Percentiles rank a stretch among this genome's conserved stretches.
These are phyloP conservation scores for Darevskia nairensis DNA, from an alignment of 2,797 vertebrate species.

Conservation along the genomic window DNA sequence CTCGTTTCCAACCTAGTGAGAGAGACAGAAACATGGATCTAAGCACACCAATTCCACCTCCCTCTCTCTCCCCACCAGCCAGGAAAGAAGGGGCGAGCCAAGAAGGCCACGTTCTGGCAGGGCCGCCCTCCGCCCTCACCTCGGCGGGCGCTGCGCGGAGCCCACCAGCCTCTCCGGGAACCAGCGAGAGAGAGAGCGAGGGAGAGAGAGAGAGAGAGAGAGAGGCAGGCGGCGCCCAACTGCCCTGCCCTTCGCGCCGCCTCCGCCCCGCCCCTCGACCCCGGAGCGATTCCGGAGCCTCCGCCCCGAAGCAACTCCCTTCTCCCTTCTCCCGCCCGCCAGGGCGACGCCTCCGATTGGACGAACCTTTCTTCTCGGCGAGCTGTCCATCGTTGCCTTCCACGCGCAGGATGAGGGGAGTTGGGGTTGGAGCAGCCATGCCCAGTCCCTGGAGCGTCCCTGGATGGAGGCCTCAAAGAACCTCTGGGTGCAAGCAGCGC, in stretches of 20 bases:
- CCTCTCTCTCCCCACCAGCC: too few species aligned
- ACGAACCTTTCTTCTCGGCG: fast-evolving
- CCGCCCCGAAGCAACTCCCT: background rate
- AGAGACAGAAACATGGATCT: too few species aligned
- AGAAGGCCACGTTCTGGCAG: too few species aligned
- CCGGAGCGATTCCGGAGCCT: background rate
- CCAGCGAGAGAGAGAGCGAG: background rate
- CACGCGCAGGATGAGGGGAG: too few species aligned
- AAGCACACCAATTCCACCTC: too few species aligned
- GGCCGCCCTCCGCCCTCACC: background rate
- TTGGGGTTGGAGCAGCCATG: too few species aligned
- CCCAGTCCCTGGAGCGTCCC: too few species aligned
- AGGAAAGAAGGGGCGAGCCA: too few species aligned
- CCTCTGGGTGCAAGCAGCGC: too few species aligned
- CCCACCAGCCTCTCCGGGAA: background rate
- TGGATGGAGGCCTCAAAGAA: too few species aligned
- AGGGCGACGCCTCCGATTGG: background rate
- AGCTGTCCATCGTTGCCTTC: background rate
- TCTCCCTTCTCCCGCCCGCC: background rate
- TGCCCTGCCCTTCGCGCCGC: background rate
- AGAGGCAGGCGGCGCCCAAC: background rate
- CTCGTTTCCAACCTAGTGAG: too few species aligned
- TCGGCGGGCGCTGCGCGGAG: background rate
- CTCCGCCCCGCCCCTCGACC: background rate
- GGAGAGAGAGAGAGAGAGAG: background rate